A percentile compares a stretch with the other conserved stretches of the same genome.
Evolutionary conservation across 2,113 vertebrate genomes (phyloP).

Genomic region (Paratilapia polleni): DNA sequence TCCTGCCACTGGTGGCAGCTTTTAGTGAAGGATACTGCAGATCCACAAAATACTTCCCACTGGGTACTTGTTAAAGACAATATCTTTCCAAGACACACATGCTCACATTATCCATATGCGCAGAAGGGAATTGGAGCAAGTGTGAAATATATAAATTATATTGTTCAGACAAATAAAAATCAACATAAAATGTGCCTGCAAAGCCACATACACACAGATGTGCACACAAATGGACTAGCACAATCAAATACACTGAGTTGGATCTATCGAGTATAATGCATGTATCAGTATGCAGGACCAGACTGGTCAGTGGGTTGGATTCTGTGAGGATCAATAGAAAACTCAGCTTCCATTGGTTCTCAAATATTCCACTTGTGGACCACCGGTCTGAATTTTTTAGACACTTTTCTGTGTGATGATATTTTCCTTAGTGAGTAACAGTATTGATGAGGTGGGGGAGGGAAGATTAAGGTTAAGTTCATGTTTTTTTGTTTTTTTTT

Average conservation of each 20-base stretch:
- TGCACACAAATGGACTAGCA: conserved; percentile 34
- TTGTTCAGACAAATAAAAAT: neutral
- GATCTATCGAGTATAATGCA: conserved; percentile 73
- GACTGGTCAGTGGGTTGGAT: conserved; percentile 48
- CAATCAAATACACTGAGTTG: conserved; percentile 68
- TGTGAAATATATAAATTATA: neutral
- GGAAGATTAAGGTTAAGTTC: neutral
- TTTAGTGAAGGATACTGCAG: neutral
- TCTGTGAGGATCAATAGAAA: conserved; percentile 70
- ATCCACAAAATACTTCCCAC: conserved; percentile 20
- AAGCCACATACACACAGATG: conserved; percentile 12
- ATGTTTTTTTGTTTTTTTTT: neutral
- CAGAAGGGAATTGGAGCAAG: neutral
- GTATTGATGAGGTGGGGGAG: neutral
- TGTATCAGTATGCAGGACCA: conserved; percentile 74
- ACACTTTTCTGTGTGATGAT: conserved; percentile 4
- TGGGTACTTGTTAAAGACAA: neutral
- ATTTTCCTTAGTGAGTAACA: neutral
- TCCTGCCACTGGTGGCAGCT: neutral
- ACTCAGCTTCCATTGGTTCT: conserved; percentile 39
- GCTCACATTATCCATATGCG: neutral
- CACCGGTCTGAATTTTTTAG: neutral
- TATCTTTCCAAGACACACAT: neutral
- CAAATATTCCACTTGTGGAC: conserved; percentile 26
- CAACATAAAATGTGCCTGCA: conserved; percentile 17